Evolutionary conservation across 1,140 invertebrate species (phyloP).

Genomic region (Bombus confusus): DNA sequence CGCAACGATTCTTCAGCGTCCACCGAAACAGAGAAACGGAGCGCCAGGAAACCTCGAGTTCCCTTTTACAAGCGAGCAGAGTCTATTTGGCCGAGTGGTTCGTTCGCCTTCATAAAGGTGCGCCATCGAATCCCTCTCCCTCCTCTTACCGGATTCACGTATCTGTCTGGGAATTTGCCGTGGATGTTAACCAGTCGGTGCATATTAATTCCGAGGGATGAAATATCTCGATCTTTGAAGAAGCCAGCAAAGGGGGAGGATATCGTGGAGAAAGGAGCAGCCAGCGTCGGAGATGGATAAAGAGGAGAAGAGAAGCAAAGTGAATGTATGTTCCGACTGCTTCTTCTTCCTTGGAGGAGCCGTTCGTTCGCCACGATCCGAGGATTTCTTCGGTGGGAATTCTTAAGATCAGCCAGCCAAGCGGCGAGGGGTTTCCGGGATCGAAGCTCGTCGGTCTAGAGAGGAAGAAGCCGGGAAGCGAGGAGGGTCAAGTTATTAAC

Average conservation of each 20-base stretch:
- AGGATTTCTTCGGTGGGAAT: conserved; percentile 66
- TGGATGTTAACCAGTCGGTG: conserved; percentile 69
- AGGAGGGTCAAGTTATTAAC: conserved; percentile 61
- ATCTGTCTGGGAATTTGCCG: conserved; percentile 67
- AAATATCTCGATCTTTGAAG: conserved; percentile 70
- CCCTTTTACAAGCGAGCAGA: conserved; percentile 39
- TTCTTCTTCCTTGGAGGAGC: conserved; percentile 41
- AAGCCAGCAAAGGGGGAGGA: conserved; percentile 54
- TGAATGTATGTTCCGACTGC: conserved; percentile 22
- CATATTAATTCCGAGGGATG: conserved; percentile 69
- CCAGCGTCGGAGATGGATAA: neutral
- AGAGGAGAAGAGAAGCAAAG: neutral
- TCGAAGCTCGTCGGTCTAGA: neutral
- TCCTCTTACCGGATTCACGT: conserved; percentile 49
- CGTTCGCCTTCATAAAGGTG: conserved; percentile 59
- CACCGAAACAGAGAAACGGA: conserved; percentile 14
- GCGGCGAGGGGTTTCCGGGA: conserved; percentile 47
- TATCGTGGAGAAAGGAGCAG: conserved; percentile 5
- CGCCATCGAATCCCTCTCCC: conserved; percentile 42
- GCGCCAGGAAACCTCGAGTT: neutral
- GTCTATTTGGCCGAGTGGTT: conserved; percentile 61
- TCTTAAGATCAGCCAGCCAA: conserved; percentile 58
- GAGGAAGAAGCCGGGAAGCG: neutral
- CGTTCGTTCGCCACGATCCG: conserved; percentile 45
- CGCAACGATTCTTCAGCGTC: neutral